phyloP scores from a whole-genome alignment of 1,140 invertebrate genomes.

The Triops cancriformis region DNA sequence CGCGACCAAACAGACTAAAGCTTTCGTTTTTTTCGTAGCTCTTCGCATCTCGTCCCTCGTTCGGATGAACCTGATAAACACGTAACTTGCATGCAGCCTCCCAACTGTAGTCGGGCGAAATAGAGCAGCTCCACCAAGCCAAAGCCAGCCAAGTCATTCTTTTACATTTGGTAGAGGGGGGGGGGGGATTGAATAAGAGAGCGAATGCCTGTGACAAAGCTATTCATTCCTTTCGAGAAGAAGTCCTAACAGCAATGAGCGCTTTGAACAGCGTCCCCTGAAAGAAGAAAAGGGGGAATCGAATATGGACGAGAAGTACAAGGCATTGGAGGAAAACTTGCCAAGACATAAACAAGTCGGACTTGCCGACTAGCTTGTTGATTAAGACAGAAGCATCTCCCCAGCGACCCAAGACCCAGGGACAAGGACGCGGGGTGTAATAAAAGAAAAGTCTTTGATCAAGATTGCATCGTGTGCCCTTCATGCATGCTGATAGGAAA shows the following conservation, averaged over 20 bases:
- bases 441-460: background rate
- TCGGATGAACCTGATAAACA: constrained; percentile 10
- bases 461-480: background rate
- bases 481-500: background rate
- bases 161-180: background rate
- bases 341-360: constrained; percentile 13
- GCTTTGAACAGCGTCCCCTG: background rate
- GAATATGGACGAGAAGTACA: background rate
- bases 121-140: background rate
- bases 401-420: background rate
- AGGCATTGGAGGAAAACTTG: background rate
- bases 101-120: background rate
- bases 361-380: background rate
- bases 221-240: constrained; percentile 11
- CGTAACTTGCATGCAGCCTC: background rate
- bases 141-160: background rate
- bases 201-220: constrained; percentile 3
- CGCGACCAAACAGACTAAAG: background rate
- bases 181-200: background rate
- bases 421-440: background rate
- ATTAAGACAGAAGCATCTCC: background rate
- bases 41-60: background rate
- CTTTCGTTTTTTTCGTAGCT: background rate
- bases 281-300: background rate
- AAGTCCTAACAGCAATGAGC: background rate